These are phyloP conservation scores for Tursiops truncatus DNA, from an alignment of 2,113 vertebrate genomes.

Conservation along the genomic window DNA sequence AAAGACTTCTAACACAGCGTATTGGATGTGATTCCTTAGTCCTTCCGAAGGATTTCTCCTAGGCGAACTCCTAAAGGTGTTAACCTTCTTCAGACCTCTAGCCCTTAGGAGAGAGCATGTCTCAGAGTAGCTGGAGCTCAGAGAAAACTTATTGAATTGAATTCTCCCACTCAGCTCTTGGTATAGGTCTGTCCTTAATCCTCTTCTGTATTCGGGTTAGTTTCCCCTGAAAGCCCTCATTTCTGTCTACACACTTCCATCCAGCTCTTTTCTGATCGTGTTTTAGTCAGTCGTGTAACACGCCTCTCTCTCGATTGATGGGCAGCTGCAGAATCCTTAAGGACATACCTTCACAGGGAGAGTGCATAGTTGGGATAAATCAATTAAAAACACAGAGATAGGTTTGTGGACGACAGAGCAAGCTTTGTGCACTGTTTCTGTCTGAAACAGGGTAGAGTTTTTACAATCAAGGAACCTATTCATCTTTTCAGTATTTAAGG, in stretches of 20 bases:
- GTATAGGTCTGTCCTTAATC: neutral
- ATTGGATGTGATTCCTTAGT: neutral
- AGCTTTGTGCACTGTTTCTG: neutral
- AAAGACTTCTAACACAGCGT: neutral
- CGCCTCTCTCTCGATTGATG: neutral
- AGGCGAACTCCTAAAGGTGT: neutral
- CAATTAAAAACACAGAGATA: neutral
- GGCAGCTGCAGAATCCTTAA: neutral
- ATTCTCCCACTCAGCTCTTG: neutral
- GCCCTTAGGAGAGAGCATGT: neutral
- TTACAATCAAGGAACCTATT: neutral
- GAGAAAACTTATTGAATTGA: neutral
- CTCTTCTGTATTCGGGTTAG: neutral
- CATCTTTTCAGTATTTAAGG: neutral
- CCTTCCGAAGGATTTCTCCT: neutral
- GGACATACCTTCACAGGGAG: neutral
- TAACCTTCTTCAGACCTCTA: neutral
- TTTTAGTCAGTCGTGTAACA: neutral
- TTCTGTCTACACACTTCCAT: neutral
- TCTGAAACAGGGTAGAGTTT: neutral
- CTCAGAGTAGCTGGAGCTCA: neutral
- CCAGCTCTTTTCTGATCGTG: neutral
- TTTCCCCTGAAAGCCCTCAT: neutral
- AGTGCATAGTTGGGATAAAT: neutral
- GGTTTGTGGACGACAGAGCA: neutral